Evolutionary conservation across 2,797 vertebrate species (phyloP).

Genomic region (Moxostoma hubbsi): DNA sequence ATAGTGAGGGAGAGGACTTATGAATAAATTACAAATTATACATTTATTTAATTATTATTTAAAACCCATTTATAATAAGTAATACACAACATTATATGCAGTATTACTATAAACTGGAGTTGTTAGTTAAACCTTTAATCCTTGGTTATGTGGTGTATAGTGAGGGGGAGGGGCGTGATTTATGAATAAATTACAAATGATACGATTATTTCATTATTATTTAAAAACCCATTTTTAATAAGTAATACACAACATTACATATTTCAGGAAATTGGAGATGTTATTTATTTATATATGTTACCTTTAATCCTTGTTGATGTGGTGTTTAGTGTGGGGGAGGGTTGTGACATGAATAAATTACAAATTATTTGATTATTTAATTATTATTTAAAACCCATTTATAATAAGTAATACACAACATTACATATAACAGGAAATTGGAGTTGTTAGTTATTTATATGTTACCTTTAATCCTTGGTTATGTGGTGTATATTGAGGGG

Average conservation of each 20-base stretch:
- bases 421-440: too few species aligned
- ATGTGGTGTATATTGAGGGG: background rate
- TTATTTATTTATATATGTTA: too few species aligned
- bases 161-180: background rate
- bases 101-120: background rate
- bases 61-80: too few species aligned
- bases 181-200: background rate
- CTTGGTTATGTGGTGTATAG: background rate
- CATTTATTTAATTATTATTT: background rate
- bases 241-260: too few species aligned
- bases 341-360: background rate
- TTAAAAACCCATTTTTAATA: too few species aligned
- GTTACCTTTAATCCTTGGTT: background rate
- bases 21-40: background rate
- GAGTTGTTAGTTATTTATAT: background rate
- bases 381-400: too few species aligned
- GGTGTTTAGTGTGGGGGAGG: background rate
- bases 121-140: background rate
- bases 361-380: slow-evolving; percentile 2
- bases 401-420: too few species aligned
- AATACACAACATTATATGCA: too few species aligned
- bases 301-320: background rate
- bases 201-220: slow-evolving; percentile 3
- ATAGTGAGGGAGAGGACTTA: background rate
- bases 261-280: too few species aligned